Evolutionary conservation across 2,113 vertebrate species (phyloP).

Genomic region (Phoxinus phoxinus): DNA sequence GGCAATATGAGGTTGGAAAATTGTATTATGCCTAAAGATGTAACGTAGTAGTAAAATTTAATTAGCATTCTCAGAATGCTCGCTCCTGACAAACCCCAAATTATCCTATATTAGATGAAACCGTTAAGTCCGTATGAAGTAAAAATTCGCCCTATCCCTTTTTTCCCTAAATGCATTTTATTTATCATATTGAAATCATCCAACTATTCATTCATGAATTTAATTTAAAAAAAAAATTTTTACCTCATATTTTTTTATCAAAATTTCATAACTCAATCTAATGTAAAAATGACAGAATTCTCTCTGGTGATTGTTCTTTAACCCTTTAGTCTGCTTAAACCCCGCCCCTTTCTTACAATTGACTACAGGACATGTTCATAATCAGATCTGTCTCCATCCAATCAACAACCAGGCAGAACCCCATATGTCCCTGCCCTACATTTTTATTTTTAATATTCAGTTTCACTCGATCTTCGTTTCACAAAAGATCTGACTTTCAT

Average conservation of each 20-base stretch:
- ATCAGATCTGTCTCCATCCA: neutral
- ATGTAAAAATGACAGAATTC: too few species aligned
- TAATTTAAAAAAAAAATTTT: too few species aligned
- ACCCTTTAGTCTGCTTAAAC: neutral
- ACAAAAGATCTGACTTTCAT: neutral
- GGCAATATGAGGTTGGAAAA: conserved; percentile 19
- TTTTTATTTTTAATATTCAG: neutral
- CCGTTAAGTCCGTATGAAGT: neutral
- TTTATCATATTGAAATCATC: neutral
- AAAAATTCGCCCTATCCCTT: neutral
- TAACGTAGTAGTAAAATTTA: neutral
- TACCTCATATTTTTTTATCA: neutral
- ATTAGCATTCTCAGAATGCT: conserved; percentile 16
- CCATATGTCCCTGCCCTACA: neutral
- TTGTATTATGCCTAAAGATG: neutral
- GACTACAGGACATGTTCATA: neutral
- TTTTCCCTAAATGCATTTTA: neutral
- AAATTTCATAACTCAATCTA: neutral
- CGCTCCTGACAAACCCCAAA: neutral
- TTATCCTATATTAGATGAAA: neutral
- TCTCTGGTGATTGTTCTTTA: neutral
- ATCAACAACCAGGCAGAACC: neutral
- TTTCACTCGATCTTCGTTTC: neutral
- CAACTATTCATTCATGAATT: neutral
- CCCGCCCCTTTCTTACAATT: neutral